Conservation (phyloP, 2,113 vertebrate species). For the Onychostoma macrolepis region DNA sequence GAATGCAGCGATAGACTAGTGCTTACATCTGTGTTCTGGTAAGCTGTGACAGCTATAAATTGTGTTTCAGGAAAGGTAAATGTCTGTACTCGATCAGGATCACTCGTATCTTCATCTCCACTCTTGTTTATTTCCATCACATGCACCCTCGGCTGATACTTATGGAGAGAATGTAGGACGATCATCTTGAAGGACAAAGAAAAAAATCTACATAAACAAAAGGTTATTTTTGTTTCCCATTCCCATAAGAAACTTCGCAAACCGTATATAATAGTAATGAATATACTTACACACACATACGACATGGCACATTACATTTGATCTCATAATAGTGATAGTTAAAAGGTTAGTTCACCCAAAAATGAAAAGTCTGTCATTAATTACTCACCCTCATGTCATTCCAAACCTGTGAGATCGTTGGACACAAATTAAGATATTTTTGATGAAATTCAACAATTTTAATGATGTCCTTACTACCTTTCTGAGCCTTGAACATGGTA, state of each 20-base stretch:
- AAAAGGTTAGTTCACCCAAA: no score
- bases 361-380: no score
- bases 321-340: background rate
- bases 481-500: no score
- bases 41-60: conserved; percentile 88
- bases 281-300: background rate
- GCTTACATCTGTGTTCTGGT: conserved; percentile 89
- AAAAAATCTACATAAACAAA: background rate
- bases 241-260: background rate
- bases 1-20: background rate
- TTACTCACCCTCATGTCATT: no score
- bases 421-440: no score
- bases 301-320: background rate
- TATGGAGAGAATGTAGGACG: conserved; percentile 86
- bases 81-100: conserved; percentile 83
- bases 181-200: conserved; percentile 79
- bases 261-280: background rate
- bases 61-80: conserved; percentile 90
- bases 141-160: conserved; percentile 87
- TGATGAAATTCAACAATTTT: no score
- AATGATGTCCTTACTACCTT: no score
- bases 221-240: background rate
- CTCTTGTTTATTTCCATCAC: conserved; percentile 88
- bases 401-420: no score
- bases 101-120: conserved; percentile 83